These are phyloP conservation scores for Donacobius atricapilla DNA, from an alignment of 2,113 vertebrate species.

Conservation along the genomic window DNA sequence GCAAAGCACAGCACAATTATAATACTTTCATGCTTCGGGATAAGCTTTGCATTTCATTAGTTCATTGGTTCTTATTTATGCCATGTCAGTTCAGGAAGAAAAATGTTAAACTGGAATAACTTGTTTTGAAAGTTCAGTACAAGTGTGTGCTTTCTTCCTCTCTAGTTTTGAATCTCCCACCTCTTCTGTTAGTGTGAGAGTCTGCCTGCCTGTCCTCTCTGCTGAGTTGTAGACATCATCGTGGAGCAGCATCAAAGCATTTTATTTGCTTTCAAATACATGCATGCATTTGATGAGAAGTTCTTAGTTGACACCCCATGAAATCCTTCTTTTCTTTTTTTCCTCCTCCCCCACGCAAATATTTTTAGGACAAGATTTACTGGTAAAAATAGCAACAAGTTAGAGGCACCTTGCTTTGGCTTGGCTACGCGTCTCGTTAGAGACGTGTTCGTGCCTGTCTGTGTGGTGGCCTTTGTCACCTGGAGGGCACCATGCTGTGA, in stretches of 20 bases:
- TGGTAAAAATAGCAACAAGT: constrained; percentile 48
- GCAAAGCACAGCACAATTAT: constrained; percentile 55
- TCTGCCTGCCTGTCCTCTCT: background rate
- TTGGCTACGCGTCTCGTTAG: fast-evolving
- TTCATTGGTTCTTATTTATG: constrained; percentile 51
- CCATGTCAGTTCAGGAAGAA: constrained; percentile 53
- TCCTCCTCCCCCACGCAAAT: background rate
- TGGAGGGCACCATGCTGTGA: fast-evolving
- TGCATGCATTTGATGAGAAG: constrained; percentile 3
- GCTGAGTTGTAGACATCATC: background rate
- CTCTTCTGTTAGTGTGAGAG: background rate
- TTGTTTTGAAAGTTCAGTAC: constrained; percentile 61
- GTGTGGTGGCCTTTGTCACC: fast-evolving
- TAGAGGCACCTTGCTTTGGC: background rate
- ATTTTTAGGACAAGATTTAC: constrained; percentile 38
- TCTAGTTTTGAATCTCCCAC: constrained; percentile 29
- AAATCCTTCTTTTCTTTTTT: background rate
- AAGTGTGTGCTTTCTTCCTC: constrained; percentile 43
- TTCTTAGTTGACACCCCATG: constrained; percentile 11
- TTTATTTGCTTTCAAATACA: constrained; percentile 32
- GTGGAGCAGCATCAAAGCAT: background rate
- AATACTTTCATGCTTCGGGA: constrained; percentile 52
- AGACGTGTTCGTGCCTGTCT: background rate
- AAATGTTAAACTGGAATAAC: constrained; percentile 60
- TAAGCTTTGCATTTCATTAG: constrained; percentile 58